phyloP scores from a whole-genome alignment of 2,888 invertebrate species.

The Sarcophaga variegata region DNA sequence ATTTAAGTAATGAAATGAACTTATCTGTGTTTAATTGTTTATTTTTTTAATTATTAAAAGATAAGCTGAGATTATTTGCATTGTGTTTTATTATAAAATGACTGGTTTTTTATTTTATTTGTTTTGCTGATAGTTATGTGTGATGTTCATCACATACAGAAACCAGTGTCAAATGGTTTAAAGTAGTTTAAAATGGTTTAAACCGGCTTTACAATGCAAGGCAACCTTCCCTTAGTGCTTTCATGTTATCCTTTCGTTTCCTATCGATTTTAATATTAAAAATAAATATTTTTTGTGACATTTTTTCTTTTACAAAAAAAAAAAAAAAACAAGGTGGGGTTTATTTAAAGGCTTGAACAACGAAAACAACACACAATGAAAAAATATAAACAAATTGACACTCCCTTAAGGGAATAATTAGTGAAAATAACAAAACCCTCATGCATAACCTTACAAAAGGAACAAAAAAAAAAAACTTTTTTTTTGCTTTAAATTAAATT shows the following conservation, averaged over 20 bases:
- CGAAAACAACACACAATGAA: neutral
- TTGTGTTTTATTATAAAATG: conserved; percentile 5
- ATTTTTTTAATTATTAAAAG: conserved; percentile 21
- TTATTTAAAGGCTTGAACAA: neutral
- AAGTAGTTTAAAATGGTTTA: conserved; percentile 10
- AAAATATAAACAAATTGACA: conserved; percentile 39
- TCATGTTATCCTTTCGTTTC: conserved; percentile 36
- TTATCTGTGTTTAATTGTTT: neutral
- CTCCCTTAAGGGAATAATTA: conserved; percentile 31
- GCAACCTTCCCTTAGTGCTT: neutral
- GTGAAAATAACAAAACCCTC: neutral
- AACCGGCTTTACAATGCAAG: neutral
- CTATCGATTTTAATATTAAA: conserved; percentile 44
- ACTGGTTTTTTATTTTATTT: neutral
- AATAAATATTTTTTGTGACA: conserved; percentile 34
- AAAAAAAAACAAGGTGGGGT: conserved; percentile 20
- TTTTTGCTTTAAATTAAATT: neutral
- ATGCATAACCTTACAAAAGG: no score
- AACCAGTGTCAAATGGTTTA: conserved; percentile 1
- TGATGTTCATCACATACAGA: neutral
- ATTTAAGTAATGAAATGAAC: neutral
- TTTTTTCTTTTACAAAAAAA: neutral
- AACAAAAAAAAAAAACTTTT: no score
- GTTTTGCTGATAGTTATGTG: neutral
- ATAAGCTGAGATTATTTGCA: conserved; percentile 24